A percentile compares a stretch with the other conserved stretches of the same genome.
These are phyloP conservation scores for Globicephala melas DNA, from an alignment of 2,113 vertebrate genomes.

Conservation along the genomic window DNA sequence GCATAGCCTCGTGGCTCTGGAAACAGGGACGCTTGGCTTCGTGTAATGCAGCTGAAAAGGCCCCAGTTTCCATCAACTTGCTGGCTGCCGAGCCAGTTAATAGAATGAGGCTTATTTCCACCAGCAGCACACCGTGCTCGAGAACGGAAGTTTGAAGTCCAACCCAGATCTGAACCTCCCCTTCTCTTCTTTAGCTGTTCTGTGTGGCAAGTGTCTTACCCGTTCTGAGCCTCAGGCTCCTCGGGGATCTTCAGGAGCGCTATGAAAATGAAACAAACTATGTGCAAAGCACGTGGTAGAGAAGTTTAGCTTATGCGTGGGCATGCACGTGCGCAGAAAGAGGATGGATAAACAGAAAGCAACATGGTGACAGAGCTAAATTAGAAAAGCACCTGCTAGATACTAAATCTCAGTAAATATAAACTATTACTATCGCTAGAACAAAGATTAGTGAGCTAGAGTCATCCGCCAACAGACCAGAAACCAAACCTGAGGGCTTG, in stretches of 20 bases:
- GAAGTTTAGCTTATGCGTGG: neutral
- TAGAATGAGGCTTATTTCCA: neutral
- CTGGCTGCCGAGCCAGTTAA: neutral
- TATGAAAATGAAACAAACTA: accelerated
- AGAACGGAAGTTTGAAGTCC: neutral
- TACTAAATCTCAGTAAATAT: neutral
- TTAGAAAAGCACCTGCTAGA: neutral
- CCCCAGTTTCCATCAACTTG: neutral
- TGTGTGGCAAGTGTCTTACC: neutral
- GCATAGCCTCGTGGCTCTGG: neutral
- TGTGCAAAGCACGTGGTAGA: neutral
- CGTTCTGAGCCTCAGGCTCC: accelerated
- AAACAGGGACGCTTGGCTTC: neutral
- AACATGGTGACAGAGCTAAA: neutral
- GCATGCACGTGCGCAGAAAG: neutral
- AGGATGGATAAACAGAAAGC: neutral
- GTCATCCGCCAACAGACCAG: neutral
- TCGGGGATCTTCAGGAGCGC: neutral
- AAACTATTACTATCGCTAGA: neutral
- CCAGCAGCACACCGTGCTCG: neutral
- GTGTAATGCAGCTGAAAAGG: neutral
- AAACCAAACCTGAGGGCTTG: neutral
- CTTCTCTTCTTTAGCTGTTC: neutral
- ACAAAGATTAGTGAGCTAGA: neutral
- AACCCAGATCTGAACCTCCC: neutral